Conservation (phyloP, 2,113 vertebrate species). For the Tonatia bakeri region DNA sequence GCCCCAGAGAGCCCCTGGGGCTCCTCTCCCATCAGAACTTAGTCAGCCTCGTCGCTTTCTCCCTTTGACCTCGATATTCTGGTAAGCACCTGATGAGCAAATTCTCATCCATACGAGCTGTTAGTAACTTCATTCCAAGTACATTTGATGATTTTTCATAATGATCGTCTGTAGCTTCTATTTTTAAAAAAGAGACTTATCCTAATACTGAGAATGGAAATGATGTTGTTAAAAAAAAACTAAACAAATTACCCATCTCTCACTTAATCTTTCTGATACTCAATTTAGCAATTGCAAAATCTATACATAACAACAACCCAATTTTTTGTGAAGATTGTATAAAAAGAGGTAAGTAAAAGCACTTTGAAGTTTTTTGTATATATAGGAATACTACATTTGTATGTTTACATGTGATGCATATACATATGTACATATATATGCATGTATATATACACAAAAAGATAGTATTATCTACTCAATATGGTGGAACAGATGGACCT, state of each 20-base stretch:
- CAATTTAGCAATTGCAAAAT: neutral
- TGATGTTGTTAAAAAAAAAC: neutral
- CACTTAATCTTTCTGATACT: neutral
- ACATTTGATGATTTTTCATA: neutral
- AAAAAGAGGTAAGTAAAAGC: neutral
- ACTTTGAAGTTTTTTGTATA: neutral
- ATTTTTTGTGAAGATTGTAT: neutral
- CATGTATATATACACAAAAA: neutral
- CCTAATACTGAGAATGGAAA: slow-evolving; percentile 7
- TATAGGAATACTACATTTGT: neutral
- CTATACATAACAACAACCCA: neutral
- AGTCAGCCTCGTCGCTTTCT: neutral
- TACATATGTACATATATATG: neutral
- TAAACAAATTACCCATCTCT: neutral
- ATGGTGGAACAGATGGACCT: neutral
- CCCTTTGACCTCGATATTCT: neutral
- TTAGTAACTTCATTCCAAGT: neutral
- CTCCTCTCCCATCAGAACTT: neutral
- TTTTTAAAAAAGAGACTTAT: neutral
- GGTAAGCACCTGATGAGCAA: neutral
- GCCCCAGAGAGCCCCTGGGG: no score
- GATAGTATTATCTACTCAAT: neutral
- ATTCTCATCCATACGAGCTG: neutral
- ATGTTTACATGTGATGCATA: neutral
- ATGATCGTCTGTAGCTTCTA: neutral